Base-by-base conservation (phyloP, 2,888 invertebrate species). In the Apodemia arnacis region DNA sequence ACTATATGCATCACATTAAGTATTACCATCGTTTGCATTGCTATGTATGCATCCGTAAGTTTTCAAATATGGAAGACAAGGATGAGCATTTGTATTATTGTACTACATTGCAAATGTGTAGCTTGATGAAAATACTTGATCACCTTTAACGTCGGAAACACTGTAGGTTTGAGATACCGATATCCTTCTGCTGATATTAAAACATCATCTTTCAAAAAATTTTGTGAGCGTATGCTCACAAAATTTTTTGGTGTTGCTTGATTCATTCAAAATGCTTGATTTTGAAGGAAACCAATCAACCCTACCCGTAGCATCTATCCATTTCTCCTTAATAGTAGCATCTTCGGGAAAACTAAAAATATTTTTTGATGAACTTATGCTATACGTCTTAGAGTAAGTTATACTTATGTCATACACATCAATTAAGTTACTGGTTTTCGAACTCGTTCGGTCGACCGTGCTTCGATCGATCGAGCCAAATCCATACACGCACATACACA, bases 1-100 rank as follows among this genome's bases (percentile, higher is more conserved):
- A 83, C 10, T 90, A 87, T 34, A 24, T 31, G 11, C 44, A 31
- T 4, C 93, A 93, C 21, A 27, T 83, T 0, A 77, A 31, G 4
- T 88, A 92, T 31, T 93, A 93, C 24, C 91, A 93, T 44, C 44
- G 2, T 27, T 31, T 72, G 4, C 59, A 73, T 8, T 80, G 73
- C 21, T 80, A 73, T 54, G 27, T 73, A 34, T 70, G 70, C 15
- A n/a, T 70, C n/a, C 18, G 34, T 10, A 10, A 70, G 6, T 70
- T 70, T 31, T n/a, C 18, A 2, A 70, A n/a, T 27, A 70, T 34
- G 10, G 18, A n/a, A 15, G 70, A 70, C 1, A 70, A 34, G 3
- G 18, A 70, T 18, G 18, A 34, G n/a, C 70, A 70, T 34, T 34
- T n/a, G 10, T 70, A 70, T n/a, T 34, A 34, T n/a, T 70, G 34